Evolutionary conservation across 2,113 vertebrate genomes (phyloP).

Genomic region (Chaetura pelagica): DNA sequence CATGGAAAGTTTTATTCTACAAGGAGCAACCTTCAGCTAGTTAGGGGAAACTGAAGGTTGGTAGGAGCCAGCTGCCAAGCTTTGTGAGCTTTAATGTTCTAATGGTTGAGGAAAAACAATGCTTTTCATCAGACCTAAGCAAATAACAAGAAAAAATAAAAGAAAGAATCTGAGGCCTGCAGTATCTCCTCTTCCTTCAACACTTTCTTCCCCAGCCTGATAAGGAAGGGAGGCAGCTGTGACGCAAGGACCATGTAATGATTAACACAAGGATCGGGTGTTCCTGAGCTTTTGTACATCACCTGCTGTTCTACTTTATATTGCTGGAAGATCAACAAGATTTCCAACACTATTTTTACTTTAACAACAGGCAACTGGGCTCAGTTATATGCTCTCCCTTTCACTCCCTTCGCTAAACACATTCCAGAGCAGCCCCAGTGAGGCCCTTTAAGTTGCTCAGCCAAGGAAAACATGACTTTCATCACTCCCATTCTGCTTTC

Average conservation of each 20-base stretch:
- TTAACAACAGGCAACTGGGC: conserved; percentile 14
- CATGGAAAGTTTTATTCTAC: neutral
- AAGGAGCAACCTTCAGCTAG: neutral
- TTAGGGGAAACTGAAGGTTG: neutral
- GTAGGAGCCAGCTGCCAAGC: neutral
- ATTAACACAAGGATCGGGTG: conserved; percentile 54
- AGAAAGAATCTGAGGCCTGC: neutral
- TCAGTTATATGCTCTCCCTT: conserved; percentile 36
- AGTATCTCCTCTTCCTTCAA: neutral
- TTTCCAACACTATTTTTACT: conserved; percentile 56
- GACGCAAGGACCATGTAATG: neutral
- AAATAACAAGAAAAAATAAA: neutral
- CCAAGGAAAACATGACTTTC: conserved; percentile 67
- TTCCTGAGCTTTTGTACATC: conserved; percentile 41
- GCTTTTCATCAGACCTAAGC: conserved; percentile 13
- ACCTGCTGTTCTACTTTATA: conserved; percentile 51
- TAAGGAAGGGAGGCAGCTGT: neutral
- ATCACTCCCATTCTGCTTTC: conserved; percentile 47
- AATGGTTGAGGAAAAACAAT: conserved; percentile 5
- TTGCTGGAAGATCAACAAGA: conserved; percentile 40
- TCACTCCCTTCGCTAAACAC: conserved; percentile 50
- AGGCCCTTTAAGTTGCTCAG: conserved; percentile 44
- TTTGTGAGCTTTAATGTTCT: neutral
- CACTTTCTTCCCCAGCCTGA: neutral
- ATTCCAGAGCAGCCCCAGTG: conserved; percentile 69